A percentile compares a stretch with the other conserved stretches of the same genome.
Conservation (phyloP, 2,113 vertebrate genomes). For the Carassius carassius region DNA sequence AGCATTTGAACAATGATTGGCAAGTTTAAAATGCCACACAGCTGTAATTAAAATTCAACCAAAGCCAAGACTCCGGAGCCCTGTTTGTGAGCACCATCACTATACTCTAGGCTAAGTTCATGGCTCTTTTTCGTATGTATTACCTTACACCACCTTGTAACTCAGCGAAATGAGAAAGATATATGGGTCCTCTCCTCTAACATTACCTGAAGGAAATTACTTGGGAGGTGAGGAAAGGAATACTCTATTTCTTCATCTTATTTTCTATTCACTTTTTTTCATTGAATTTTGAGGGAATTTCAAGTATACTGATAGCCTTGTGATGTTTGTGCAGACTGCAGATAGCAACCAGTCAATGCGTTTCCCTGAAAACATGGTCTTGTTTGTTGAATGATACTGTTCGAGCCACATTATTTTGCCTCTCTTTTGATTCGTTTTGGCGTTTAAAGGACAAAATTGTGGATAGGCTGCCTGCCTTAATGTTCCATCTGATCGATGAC, state of each 20-base stretch:
- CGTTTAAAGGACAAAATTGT: conserved; percentile 20
- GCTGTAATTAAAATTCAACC: conserved; percentile 53
- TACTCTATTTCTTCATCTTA: conserved; percentile 8
- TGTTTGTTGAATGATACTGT: conserved; percentile 7
- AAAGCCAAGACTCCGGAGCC: conserved; percentile 30
- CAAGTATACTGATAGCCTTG: background rate
- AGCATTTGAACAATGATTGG: conserved; percentile 36
- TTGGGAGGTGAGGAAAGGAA: background rate
- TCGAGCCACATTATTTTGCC: conserved; percentile 1
- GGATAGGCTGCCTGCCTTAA: conserved; percentile 18
- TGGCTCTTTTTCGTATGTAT: background rate
- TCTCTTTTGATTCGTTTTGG: conserved; percentile 21
- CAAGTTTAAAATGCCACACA: conserved; percentile 36
- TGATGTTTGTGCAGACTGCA: background rate
- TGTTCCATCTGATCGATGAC: conserved; percentile 55
- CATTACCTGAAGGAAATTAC: conserved; percentile 23
- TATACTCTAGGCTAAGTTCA: background rate
- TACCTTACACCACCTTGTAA: conserved; percentile 12
- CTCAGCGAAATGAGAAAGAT: conserved; percentile 30
- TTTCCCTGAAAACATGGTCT: background rate
- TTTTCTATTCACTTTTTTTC: background rate
- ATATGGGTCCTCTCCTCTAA: background rate
- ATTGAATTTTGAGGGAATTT: conserved; percentile 9
- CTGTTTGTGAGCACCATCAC: conserved; percentile 11
- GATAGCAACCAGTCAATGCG: background rate